Base-by-base conservation (phyloP, 2,113 vertebrate species). In the Acrocephalus kingi region DNA sequence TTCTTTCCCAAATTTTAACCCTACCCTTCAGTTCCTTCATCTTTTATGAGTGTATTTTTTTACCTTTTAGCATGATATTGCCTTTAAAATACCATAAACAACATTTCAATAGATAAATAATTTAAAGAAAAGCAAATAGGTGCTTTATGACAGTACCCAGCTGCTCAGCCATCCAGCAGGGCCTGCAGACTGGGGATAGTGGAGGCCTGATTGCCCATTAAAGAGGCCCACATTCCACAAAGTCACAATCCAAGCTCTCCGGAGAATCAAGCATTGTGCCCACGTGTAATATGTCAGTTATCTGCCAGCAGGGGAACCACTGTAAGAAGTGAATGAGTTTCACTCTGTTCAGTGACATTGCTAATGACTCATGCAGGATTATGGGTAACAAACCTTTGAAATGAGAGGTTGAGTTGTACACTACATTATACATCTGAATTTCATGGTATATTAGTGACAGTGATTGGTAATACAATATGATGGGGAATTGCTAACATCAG, bases 401-500 rank as follows among this genome's bases (percentile, higher is more conserved):
- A 97, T 76, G 79, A 84, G 89, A 91, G 96, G 59, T 45, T 80
- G 86, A 91, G 93, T 91, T 80, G 82, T 90, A 75, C 87, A 82
- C 93, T 93, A 54, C 75, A 77, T 96, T 94, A 95, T 93, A 92
- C 73, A 94, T 94, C 81, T 95, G 93, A 90, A 96, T 95, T 96
- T 97, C 94, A 97, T 87, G 91, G 88, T 94, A 64, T 97, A 93
- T 96, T 97, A 96, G 91, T 87, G 88, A 94, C 94, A 96, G 78
- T 83, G 91, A 95, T 91, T 46, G 89, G 81, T 87, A 96, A 97
- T 84, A 92, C 76, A 95, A 88, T 95, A 82, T 67, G 87, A 97
- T 78, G 96, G 89, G 91, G 94, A 95, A 94, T 85, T 41, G 95
- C 94, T 73, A 78, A 67, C 89, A 75, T 88, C 76, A n/a, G 72